phyloP scores from a whole-genome alignment of 2,797 vertebrate genomes.

The Eospalax fontanierii region DNA sequence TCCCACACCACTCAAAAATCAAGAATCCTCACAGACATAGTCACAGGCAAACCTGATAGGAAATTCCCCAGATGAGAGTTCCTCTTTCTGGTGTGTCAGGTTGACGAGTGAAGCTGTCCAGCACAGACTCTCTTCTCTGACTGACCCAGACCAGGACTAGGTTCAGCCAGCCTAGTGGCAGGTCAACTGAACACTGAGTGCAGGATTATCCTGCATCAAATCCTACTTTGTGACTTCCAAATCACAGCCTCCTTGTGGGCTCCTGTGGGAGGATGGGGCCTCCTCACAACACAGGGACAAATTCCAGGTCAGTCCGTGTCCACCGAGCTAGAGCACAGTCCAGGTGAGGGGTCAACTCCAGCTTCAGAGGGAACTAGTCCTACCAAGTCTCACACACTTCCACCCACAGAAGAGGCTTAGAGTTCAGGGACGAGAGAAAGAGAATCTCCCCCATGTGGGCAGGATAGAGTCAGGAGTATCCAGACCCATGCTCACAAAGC shows the following conservation, averaged over 20 bases:
- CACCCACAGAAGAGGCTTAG: neutral
- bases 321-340: neutral
- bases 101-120: no score
- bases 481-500: no score
- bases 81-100: no score
- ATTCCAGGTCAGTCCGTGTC: accelerated
- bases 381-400: accelerated
- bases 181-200: neutral
- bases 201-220: neutral
- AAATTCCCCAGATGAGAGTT: no score
- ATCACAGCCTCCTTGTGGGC: neutral
- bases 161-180: no score
- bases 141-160: neutral
- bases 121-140: no score
- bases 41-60: no score
- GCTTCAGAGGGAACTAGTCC: neutral
- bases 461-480: neutral
- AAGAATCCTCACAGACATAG: no score
- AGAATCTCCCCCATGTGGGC: neutral
- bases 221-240: neutral
- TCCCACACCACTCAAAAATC: no score
- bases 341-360: no score
- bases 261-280: neutral
- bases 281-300: neutral
- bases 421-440: no score